phyloP scores from a whole-genome alignment of 2,888 invertebrate genomes.

The Mechanitis mazaeus region DNA sequence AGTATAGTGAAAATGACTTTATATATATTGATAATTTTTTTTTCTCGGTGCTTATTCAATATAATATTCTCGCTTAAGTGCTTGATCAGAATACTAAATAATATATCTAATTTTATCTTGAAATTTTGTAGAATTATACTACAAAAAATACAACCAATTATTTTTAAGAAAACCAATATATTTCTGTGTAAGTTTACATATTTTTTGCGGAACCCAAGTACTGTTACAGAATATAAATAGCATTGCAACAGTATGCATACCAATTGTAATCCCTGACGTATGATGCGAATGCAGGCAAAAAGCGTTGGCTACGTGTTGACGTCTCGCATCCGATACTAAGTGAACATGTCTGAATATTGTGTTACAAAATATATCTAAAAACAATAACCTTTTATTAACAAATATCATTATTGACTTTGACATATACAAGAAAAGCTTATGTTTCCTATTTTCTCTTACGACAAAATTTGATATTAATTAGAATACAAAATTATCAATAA shows the following conservation, averaged over 20 bases:
- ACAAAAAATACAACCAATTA: neutral
- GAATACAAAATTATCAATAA: too few relatives aligned
- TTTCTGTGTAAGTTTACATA: conserved; percentile 23
- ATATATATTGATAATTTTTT: too few relatives aligned
- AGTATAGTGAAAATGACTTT: too few relatives aligned
- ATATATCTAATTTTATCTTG: too few relatives aligned
- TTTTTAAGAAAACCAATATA: neutral
- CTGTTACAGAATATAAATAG: conserved; percentile 46
- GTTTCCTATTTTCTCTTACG: too few relatives aligned
- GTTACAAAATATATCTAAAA: conserved; percentile 1
- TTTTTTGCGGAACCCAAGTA: conserved; percentile 23
- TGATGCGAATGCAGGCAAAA: conserved; percentile 35
- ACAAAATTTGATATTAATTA: too few relatives aligned
- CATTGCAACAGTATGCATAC: conserved; percentile 48
- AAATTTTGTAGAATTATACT: too few relatives aligned
- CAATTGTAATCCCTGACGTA: conserved; percentile 39
- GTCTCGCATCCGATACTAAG: conserved; percentile 26
- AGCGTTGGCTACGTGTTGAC: conserved; percentile 32
- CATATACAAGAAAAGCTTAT: too few relatives aligned
- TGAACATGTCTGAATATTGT: conserved; percentile 15
- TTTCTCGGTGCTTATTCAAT: too few relatives aligned
- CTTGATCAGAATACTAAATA: too few relatives aligned
- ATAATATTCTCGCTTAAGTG: too few relatives aligned
- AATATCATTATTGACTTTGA: neutral
- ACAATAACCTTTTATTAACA: too few relatives aligned